These are phyloP conservation scores for Aleiodes testaceus DNA, from an alignment of 2,888 invertebrate species.

Conservation along the genomic window DNA sequence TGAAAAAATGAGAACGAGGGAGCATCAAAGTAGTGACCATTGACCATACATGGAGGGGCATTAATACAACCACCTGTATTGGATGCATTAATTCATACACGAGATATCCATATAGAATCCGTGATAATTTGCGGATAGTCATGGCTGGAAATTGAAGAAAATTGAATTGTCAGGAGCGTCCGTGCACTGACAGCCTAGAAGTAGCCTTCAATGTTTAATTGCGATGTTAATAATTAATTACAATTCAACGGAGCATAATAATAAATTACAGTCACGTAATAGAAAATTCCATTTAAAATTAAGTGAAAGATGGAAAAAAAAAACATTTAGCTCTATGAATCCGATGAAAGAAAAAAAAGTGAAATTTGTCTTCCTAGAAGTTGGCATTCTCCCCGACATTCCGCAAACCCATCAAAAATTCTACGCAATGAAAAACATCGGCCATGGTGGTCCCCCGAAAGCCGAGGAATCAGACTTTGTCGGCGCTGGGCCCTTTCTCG, in stretches of 20 bases:
- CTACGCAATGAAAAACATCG: conserved; percentile 9
- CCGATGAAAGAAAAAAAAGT: conserved; percentile 32
- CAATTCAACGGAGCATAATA: conserved; percentile 17
- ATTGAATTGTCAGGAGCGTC: conserved; percentile 51
- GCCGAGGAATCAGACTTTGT: conserved; percentile 42
- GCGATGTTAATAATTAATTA: conserved; percentile 18
- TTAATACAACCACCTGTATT: not conserved
- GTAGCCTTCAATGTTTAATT: conserved; percentile 20
- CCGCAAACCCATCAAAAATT: conserved; percentile 29
- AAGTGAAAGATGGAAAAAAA: not conserved
- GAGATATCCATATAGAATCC: not conserved
- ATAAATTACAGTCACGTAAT: conserved; percentile 16
- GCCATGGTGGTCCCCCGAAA: conserved; percentile 33
- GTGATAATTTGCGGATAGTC: conserved; percentile 50
- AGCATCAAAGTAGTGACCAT: conserved; percentile 30
- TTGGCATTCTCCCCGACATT: conserved; percentile 10
- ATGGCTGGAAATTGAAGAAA: conserved; percentile 48
- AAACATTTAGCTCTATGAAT: not conserved
- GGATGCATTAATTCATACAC: conserved; percentile 5
- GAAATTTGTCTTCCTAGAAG: conserved; percentile 32
- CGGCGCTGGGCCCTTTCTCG: conserved; percentile 32
- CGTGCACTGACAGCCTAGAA: not conserved
- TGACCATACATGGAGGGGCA: conserved; percentile 36
- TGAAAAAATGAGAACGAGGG: conserved; percentile 45
- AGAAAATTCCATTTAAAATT: not conserved